Conservation (phyloP, 1,140 invertebrate species). For the Diabrotica undecimpunctata region DNA sequence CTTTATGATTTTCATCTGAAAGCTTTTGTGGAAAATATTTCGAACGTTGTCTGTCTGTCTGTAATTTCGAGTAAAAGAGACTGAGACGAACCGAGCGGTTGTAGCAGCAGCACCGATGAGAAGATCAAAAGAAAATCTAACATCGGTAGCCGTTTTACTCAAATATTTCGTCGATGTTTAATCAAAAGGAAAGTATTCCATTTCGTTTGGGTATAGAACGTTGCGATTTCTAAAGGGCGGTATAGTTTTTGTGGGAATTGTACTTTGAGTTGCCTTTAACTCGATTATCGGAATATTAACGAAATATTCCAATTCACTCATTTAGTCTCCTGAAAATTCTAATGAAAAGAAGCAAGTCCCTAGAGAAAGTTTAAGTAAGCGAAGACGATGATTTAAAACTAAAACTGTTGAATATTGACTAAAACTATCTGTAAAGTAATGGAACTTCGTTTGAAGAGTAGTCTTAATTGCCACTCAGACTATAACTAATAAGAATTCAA, state of each 20-base stretch:
- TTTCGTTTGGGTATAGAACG: conserved; percentile 8
- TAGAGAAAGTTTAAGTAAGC: no score
- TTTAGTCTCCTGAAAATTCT: no score
- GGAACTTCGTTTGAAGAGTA: no score
- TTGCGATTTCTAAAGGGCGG: conserved; percentile 7
- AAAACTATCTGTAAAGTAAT: no score
- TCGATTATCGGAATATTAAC: no score
- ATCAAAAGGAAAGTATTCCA: conserved; percentile 23
- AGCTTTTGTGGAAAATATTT: conserved; percentile 36
- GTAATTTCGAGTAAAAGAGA: conserved; percentile 1
- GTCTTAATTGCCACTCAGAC: no score
- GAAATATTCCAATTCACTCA: no score
- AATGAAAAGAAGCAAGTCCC: no score
- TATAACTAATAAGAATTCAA: no score
- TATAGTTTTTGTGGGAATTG: conserved; percentile 11
- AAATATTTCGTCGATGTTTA: conserved; percentile 25
- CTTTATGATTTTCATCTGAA: conserved; percentile 35
- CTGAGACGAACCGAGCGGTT: conserved; percentile 12
- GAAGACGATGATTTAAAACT: no score
- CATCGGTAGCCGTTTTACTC: conserved; percentile 21
- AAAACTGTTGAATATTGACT: no score
- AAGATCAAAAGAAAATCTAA: conserved; percentile 33
- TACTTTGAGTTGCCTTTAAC: no score
- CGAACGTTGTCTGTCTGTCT: conserved; percentile 34
- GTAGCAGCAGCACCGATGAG: conserved; percentile 31